Base-by-base conservation (phyloP, 1,140 invertebrate genomes). In the Drosophila melanica region DNA sequence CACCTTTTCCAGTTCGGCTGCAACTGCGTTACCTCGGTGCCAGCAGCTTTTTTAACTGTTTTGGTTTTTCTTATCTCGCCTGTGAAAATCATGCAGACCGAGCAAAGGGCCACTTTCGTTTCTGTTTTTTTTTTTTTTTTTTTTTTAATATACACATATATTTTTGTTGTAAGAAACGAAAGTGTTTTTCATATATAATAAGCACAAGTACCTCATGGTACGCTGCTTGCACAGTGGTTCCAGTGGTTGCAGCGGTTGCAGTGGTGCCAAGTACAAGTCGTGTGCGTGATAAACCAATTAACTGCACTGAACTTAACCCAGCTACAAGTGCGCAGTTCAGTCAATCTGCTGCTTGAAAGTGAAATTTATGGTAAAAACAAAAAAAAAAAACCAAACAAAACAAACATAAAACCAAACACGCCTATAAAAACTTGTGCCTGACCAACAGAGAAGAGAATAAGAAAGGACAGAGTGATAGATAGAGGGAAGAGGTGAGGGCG, bases 251-350 rank as follows among this genome's bases (percentile, higher is more conserved):
- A n/a, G n/a, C n/a, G n/a, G n/a, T n/a, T n/a, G n/a, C 48, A 63
- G 37, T 47, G 69, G 50, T 44, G 63, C 62, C 81, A 84, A 86
- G 78, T 86, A 82, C 81, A 86, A 62, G 60, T 76, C 59, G 64
- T 73, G 69, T 87, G 81, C 81, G 81, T 87, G 81, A 86, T 86
- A 86, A 86, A 87, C 81, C 81, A 86, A 86, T 86, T 86, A 86
- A 87, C 62, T 73, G 60, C 57, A 79, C 55, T 68, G 41, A 58
- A 60, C 48, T 63, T 20, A 27, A 23, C 41, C 16, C 27, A 23
- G 14, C 9, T n/a, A 60, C 51, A 63, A 72, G 33, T 27, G 5
- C 27, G 27, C 27, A 47, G 16, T 27, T 65, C 51, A 79, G 39
- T 63, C n/a, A 76, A 81, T 67, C 20, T 47, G 41, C 58, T 45